Conservation (phyloP, 2,888 invertebrate species). For the Oxytorus armatus region DNA sequence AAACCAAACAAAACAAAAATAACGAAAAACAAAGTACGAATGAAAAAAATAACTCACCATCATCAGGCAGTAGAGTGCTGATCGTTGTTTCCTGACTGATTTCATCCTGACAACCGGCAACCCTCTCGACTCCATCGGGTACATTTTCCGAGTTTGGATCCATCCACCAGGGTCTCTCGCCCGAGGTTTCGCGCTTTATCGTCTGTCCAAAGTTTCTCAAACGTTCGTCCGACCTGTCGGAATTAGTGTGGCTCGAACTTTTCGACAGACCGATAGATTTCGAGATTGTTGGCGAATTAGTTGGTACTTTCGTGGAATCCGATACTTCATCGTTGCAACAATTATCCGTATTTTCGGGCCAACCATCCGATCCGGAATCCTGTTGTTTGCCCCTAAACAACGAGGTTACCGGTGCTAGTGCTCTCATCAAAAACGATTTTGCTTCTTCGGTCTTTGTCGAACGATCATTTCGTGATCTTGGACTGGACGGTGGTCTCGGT, state of each 20-base stretch:
- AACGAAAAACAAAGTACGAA: constrained; percentile 2
- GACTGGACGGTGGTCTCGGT: constrained; percentile 85
- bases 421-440: constrained; percentile 90
- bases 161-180: constrained; percentile 83
- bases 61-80: constrained; percentile 81
- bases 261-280: constrained; percentile 73
- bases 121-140: constrained; percentile 80
- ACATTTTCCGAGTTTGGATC: constrained; percentile 82
- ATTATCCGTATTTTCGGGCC: constrained; percentile 40
- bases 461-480: constrained; percentile 82
- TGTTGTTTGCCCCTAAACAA: constrained; percentile 88
- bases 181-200: constrained; percentile 76
- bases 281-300: constrained; percentile 57
- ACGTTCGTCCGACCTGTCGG: too few species aligned
- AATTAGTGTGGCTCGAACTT: constrained; percentile 64
- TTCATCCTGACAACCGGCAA: constrained; percentile 78
- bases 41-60: constrained; percentile 74
- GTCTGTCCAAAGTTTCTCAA: constrained; percentile 60
- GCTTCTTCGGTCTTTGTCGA: constrained; percentile 87
- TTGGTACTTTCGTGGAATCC: constrained; percentile 71
- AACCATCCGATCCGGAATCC: constrained; percentile 62
- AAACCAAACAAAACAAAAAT: too few species aligned
- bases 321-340: constrained; percentile 71
- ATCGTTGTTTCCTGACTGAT: constrained; percentile 82
- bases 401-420: constrained; percentile 89